Evolutionary conservation across 2,797 vertebrate genomes (phyloP), one percentile per base, ranked within the genome.

Genomic region (Gambusia yucatana): DNA sequence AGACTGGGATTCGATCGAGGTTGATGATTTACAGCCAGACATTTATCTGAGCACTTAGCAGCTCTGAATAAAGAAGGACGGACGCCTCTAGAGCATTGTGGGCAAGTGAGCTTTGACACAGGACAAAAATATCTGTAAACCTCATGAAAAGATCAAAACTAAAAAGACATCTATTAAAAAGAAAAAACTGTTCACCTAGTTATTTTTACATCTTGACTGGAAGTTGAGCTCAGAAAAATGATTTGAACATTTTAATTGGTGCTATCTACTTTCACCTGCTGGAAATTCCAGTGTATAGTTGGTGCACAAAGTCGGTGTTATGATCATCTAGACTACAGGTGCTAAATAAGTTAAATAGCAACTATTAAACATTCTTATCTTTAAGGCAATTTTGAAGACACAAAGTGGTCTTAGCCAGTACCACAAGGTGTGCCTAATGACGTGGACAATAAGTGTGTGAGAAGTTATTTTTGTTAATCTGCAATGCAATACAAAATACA

Each of bases 21-120:
- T 57, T 79, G 43, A n/a, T 76, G 80, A 90, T 89, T 88, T 88
- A 89, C 79, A 79, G 83, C 43, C 61, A 61, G 75, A 39, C 88
- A 78, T 90, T 86, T 83, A 81, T 87, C 77, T 77, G 17, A 65
- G 73, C 79, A 78, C 69, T 86, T 77, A 78, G 81, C 79, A 46
- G 74, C 44, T 82, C 48, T 73, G 33, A 67, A 61, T 71, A 73
- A 36, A 22, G 50, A 57, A 73, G 14, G 5, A 25, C 36, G 44
- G 48, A 80, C 44, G 72, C 74, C 77, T 77, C 39, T 63, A 33
- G 73, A 77, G 36, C 28, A 65, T 77, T 80, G 65, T 73, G 43
- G 36, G 25, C 43, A 46, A 70, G 43, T 61, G 17, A 84, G 75
- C 55, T 63, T 61, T 81, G 48, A 80, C 36, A 82, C 39, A 52